Evolutionary conservation across 1,140 invertebrate genomes (phyloP), one percentile per base, ranked within the genome.

Genomic region (Pomacea maculata): DNA sequence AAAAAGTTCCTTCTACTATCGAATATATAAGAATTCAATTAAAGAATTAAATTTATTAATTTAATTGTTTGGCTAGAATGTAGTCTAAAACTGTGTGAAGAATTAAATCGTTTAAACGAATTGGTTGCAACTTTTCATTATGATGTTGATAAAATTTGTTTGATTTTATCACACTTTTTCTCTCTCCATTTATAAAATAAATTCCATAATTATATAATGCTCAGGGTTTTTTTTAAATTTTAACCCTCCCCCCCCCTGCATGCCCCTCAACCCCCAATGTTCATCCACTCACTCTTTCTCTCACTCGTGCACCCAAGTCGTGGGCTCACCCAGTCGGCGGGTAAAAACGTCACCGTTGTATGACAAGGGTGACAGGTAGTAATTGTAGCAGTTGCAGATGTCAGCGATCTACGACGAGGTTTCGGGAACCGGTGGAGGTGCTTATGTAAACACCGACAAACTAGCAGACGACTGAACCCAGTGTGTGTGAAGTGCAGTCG

Each of bases 251-350:
- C 2, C 64, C 55, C 73, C 25, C 25, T 29, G 70, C 67, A 25
- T 25, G 25, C 25, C 0, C 25, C 25, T 55, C 70, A 54, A n/a
- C n/a, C n/a, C n/a, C n/a, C n/a, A n/a, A n/a, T n/a, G n/a, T n/a
- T n/a, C n/a, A n/a, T n/a, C n/a, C 68, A 21, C 52, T 71, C 67
- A 55, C 68, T 71, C 45, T 79, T 17, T 54, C 67, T 71, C 34
- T 45, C 34, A 45, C 34, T 25, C 25, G 25, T 25, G 25, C 25
- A 25, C 25, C 25, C 25, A 6, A 45, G 34, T 2, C 34, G 34
- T 45, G 34, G 34, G 34, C 25, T 76, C 19, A 63, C 8, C 70
- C 10, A 2, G n/a, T 45, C 45, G 14, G 4, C 70, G 6, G 4
- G 61, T n/a, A 10, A 29, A 21, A 29, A 21, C n/a, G 15, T 72